Conservation (phyloP, 2,888 invertebrate species). For the Uropetala carovei region DNA sequence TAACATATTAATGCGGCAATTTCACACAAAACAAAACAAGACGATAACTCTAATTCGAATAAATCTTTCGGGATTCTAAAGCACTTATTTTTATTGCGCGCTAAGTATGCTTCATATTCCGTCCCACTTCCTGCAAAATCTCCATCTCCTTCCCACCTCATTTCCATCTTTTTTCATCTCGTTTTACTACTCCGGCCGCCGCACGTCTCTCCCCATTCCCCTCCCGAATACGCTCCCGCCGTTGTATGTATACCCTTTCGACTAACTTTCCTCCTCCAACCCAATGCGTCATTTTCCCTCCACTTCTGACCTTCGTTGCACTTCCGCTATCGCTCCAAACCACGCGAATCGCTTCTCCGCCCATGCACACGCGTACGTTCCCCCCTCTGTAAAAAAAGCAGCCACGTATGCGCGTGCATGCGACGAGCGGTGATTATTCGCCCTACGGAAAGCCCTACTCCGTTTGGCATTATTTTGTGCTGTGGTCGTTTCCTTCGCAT, state of each 20-base stretch:
- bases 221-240: background rate
- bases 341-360: conserved; percentile 22
- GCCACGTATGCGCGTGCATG: conserved; percentile 12
- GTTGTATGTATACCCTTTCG: background rate
- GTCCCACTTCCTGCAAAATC: background rate
- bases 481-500: background rate
- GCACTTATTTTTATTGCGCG: background rate
- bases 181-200: no score
- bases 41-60: background rate
- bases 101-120: background rate
- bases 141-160: no score
- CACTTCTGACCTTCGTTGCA: conserved; percentile 9
- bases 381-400: background rate
- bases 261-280: background rate
- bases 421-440: conserved; percentile 11
- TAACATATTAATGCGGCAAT: background rate
- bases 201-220: no score
- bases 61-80: background rate
- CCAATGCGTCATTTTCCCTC: background rate
- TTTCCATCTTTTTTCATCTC: no score
- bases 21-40: background rate
- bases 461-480: background rate
- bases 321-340: conserved; percentile 21
- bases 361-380: background rate
- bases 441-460: background rate